These are phyloP conservation scores for Sitta europaea DNA, from an alignment of 2,113 vertebrate species.

Conservation along the genomic window DNA sequence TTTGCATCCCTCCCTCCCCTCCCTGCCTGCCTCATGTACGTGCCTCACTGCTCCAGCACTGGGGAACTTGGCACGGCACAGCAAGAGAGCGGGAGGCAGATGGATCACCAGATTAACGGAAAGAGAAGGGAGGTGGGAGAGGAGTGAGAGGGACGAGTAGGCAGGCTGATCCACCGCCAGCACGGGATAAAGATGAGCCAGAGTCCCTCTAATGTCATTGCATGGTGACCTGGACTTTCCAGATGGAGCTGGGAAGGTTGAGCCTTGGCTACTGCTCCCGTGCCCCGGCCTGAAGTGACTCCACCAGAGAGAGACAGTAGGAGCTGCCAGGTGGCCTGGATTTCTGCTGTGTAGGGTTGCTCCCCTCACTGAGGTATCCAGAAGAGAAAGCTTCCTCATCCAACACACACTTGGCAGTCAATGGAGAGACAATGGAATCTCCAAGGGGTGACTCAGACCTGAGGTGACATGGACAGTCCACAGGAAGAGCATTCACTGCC, in stretches of 20 bases:
- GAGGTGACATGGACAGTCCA: neutral
- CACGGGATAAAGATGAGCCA: neutral
- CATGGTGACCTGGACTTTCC: neutral
- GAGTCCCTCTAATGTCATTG: neutral
- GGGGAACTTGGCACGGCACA: constrained; percentile 51
- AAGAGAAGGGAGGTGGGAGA: neutral
- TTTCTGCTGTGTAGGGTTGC: neutral
- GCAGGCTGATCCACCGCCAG: neutral
- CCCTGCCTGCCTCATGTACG: neutral
- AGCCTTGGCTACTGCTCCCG: neutral
- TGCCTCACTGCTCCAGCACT: neutral
- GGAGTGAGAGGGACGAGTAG: neutral
- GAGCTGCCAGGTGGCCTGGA: neutral
- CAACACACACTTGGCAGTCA: neutral
- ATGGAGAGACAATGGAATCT: neutral
- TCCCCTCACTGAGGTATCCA: neutral
- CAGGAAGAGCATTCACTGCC: neutral
- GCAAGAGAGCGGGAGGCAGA: neutral
- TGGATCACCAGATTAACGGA: constrained; percentile 9
- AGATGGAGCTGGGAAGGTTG: neutral
- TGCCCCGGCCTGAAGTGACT: neutral
- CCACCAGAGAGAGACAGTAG: neutral
- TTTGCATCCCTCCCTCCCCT: constrained; percentile 28
- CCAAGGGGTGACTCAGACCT: neutral
- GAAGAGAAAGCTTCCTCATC: neutral